Conservation (phyloP, 2,797 vertebrate species). For the Microchirus variegatus region DNA sequence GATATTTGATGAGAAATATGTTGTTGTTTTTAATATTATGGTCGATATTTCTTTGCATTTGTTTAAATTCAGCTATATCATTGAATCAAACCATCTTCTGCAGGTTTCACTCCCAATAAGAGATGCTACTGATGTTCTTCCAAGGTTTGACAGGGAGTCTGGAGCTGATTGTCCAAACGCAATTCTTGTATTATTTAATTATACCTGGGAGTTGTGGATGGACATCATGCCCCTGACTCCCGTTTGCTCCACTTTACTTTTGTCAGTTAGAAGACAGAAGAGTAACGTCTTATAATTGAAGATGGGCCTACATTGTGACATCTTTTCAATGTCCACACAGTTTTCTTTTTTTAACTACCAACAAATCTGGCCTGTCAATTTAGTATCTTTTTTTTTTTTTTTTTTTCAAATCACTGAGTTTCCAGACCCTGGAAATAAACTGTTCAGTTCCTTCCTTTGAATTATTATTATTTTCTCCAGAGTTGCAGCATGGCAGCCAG, state of each 20-base stretch:
- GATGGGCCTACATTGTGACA: background rate
- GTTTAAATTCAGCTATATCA: background rate
- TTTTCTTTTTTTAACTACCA: too few relatives aligned
- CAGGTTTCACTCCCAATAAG: slow-evolving; percentile 28
- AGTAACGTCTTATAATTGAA: slow-evolving; percentile 5
- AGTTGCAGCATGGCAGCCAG: background rate
- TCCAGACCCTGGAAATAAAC: background rate
- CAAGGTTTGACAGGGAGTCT: slow-evolving; percentile 62
- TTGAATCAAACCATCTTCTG: slow-evolving; percentile 8
- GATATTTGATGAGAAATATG: too few relatives aligned
- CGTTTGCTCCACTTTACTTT: slow-evolving; percentile 22
- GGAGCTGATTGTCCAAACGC: slow-evolving; percentile 95
- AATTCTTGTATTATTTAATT: slow-evolving; percentile 86
- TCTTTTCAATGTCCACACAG: background rate
- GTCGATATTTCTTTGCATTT: background rate
- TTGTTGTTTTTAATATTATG: too few relatives aligned
- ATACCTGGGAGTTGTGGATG: slow-evolving; percentile 90
- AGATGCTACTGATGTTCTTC: slow-evolving; percentile 10
- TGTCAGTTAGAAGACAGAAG: background rate
- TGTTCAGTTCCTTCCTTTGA: background rate
- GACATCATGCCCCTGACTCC: slow-evolving; percentile 86
- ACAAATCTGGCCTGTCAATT: too few relatives aligned
- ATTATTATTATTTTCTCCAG: too few relatives aligned
- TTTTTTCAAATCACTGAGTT: background rate
- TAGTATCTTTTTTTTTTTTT: too few relatives aligned